Percentiles rank a stretch among this genome's conserved stretches.
These are phyloP conservation scores for Dicranocentrus wangi DNA, from an alignment of 2,888 invertebrate genomes.

Conservation along the genomic window DNA sequence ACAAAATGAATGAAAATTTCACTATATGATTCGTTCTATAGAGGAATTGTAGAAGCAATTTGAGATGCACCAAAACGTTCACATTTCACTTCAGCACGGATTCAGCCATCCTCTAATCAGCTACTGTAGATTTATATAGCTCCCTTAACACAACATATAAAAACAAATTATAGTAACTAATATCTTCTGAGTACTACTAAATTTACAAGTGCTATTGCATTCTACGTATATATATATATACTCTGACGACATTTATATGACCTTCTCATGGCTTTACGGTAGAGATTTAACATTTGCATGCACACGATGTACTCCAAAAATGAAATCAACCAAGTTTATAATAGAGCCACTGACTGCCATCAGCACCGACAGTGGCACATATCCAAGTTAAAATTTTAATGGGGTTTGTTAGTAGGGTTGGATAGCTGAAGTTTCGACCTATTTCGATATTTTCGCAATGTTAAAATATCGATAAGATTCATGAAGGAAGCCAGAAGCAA, in stretches of 20 bases:
- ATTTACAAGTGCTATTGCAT: no score
- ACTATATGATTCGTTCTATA: background rate
- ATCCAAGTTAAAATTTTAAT: conserved; percentile 49
- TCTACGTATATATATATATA: no score
- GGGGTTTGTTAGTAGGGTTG: no score
- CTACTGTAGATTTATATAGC: background rate
- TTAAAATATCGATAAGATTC: no score
- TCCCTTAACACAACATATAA: conserved; percentile 11
- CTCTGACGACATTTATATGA: conserved; percentile 55
- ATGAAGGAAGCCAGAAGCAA: no score
- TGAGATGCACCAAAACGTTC: conserved; percentile 43
- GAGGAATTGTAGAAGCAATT: background rate
- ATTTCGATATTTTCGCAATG: no score
- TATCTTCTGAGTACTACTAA: no score
- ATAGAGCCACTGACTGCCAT: conserved; percentile 28
- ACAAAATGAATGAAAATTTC: conserved; percentile 4
- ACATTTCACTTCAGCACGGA: background rate
- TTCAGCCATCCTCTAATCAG: background rate
- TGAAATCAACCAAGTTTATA: background rate
- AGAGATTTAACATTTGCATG: conserved; percentile 20
- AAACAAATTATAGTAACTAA: background rate
- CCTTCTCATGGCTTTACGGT: conserved; percentile 34
- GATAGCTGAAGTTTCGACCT: no score
- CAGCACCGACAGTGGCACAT: conserved; percentile 48
- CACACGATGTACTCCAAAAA: conserved; percentile 7